A percentile compares a stretch with the other conserved stretches of the same genome.
Conservation (phyloP, 2,797 vertebrate species). For the Staurois parvus region DNA sequence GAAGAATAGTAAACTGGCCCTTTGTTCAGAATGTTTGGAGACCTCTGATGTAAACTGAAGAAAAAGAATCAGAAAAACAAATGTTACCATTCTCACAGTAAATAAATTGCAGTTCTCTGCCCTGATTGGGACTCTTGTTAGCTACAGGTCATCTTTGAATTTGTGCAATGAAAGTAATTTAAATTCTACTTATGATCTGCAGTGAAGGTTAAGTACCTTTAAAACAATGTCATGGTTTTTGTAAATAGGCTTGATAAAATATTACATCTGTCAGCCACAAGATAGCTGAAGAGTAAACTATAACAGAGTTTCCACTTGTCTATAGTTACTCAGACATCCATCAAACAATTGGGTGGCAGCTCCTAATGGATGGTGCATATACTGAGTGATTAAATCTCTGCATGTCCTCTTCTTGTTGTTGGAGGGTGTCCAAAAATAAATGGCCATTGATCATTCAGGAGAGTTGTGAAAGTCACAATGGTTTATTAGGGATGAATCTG, state of each 20-base stretch:
- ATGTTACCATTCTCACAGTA: too few relatives aligned
- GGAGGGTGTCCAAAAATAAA: constrained; percentile 10
- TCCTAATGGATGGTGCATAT: background rate
- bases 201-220: too few relatives aligned
- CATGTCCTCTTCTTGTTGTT: background rate
- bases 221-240: background rate
- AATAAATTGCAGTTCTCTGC: too few relatives aligned
- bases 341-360: background rate
- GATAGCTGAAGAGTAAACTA: background rate
- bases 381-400: constrained; percentile 5
- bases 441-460: background rate
- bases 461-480: background rate
- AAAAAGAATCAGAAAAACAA: too few relatives aligned
- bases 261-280: background rate
- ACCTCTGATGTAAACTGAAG: too few relatives aligned
- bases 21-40: too few relatives aligned
- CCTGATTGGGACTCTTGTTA: too few relatives aligned
- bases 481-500: too few relatives aligned
- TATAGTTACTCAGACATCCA: background rate
- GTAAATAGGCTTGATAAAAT: background rate
- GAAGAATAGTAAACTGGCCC: too few relatives aligned
- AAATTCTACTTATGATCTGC: too few relatives aligned
- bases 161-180: too few relatives aligned
- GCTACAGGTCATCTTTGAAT: too few relatives aligned
- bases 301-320: background rate